phyloP scores from a whole-genome alignment of 2,888 invertebrate genomes.

The Meloe dianella region DNA sequence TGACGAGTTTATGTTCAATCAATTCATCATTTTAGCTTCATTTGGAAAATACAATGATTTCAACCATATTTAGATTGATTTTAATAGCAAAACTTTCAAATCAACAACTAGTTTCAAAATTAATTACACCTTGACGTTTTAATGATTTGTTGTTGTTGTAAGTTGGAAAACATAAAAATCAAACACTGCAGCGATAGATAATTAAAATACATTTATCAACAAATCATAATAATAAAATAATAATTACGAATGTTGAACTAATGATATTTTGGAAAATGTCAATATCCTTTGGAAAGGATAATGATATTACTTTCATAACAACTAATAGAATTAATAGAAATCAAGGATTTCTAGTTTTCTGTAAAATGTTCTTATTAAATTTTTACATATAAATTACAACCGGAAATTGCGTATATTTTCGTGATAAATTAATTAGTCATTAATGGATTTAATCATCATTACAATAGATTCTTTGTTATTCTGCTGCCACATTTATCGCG shows the following conservation, averaged over 20 bases:
- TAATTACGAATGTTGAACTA: not conserved
- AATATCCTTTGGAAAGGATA: constrained; percentile 1
- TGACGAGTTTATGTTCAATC: constrained; percentile 3
- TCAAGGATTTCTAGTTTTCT: constrained; percentile 3
- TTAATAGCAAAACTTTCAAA: not conserved
- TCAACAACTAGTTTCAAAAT: too few relatives aligned
- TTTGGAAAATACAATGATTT: not conserved
- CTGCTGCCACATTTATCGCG: too few relatives aligned
- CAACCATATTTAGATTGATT: not conserved
- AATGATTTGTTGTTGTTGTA: too few relatives aligned
- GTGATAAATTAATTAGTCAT: not conserved
- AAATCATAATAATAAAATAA: not conserved
- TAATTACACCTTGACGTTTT: not conserved
- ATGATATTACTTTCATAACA: not conserved
- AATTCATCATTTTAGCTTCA: not conserved
- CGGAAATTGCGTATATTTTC: not conserved
- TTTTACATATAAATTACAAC: not conserved
- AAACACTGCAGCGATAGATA: not conserved
- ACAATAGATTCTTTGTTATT: not conserved
- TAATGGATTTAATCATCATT: not conserved
- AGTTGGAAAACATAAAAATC: not conserved
- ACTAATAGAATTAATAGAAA: not conserved
- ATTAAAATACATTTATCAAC: too few relatives aligned
- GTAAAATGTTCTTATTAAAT: not conserved
- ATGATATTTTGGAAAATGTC: constrained; percentile 1